A percentile compares a stretch with the other conserved stretches of the same genome.
phyloP scores from a whole-genome alignment of 2,113 vertebrate genomes.

The Tiliqua scincoides region DNA sequence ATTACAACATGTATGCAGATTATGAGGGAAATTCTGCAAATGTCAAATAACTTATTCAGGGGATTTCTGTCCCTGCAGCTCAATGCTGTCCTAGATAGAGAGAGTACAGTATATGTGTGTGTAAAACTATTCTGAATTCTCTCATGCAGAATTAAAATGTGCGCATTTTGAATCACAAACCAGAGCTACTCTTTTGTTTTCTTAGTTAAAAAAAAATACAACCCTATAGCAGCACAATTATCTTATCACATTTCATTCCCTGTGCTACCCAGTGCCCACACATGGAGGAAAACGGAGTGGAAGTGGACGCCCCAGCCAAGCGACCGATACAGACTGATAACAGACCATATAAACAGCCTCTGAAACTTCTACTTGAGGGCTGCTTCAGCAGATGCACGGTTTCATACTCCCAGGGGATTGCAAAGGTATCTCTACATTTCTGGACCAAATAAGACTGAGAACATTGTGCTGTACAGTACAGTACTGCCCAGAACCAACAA shows the following conservation, averaged over 20 bases:
- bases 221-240: too few relatives aligned
- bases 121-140: not conserved
- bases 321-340: not conserved
- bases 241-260: too few relatives aligned
- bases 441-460: not conserved
- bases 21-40: not conserved
- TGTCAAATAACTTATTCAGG: not conserved
- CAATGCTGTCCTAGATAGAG: too few relatives aligned
- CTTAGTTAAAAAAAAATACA: not conserved
- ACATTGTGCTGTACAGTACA: conserved; percentile 1
- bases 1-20: not conserved
- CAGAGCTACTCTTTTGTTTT: not conserved
- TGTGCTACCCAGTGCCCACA: not conserved
- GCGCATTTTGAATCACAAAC: not conserved
- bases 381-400: not conserved
- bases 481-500: not conserved
- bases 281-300: not conserved
- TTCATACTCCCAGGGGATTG: not conserved
- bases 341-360: not conserved
- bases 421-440: not conserved
- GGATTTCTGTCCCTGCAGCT: not conserved
- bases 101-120: too few relatives aligned
- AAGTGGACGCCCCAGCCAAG: not conserved
- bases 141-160: not conserved
- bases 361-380: not conserved